phyloP scores from a whole-genome alignment of 2,888 invertebrate genomes.

The Eupelmus urozonus region DNA sequence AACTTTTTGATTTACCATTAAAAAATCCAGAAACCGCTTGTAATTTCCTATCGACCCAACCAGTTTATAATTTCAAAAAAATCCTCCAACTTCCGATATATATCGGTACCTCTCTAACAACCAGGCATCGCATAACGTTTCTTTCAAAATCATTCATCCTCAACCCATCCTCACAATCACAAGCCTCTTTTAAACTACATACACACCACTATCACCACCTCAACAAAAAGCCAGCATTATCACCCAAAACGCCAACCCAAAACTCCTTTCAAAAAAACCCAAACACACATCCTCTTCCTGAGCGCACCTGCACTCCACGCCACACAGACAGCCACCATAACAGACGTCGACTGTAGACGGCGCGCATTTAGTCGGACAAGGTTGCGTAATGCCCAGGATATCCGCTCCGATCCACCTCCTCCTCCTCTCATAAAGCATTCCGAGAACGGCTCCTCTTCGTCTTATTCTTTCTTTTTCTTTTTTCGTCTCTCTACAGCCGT shows the following conservation, averaged over 20 bases:
- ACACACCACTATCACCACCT: too few species aligned
- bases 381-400: constrained; percentile 52
- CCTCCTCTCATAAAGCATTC: constrained; percentile 10
- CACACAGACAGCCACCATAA: too few species aligned
- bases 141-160: too few species aligned
- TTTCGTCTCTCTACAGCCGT: background rate
- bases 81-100: constrained; percentile 33
- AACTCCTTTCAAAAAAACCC: background rate
- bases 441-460: background rate
- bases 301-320: too few species aligned
- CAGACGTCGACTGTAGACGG: background rate
- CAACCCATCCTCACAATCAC: too few species aligned
- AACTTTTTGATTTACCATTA: too few species aligned
- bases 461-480: background rate
- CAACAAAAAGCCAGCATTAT: too few species aligned
- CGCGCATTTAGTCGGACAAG: constrained; percentile 23
- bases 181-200: too few species aligned
- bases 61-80: constrained; percentile 32
- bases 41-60: constrained; percentile 41
- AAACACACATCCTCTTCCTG: too few species aligned
- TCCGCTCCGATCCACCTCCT: constrained; percentile 36
- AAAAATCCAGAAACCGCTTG: too few species aligned
- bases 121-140: too few species aligned
- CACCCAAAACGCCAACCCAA: too few species aligned
- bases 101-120: background rate